Percentiles rank a stretch among this genome's conserved stretches.
phyloP scores from a whole-genome alignment of 2,797 vertebrate species.

The Myotis pilosus region DNA sequence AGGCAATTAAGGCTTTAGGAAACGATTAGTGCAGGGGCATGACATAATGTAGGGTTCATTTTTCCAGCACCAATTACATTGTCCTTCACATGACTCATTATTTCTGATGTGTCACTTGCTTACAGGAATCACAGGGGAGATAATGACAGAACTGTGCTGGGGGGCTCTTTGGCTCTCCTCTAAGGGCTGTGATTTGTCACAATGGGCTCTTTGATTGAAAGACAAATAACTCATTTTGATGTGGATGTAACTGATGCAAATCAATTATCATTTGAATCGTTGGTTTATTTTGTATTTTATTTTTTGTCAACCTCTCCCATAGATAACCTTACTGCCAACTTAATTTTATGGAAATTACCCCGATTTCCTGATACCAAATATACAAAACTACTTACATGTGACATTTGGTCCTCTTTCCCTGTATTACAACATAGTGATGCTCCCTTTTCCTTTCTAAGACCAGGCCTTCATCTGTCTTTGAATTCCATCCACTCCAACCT shows the following conservation, averaged over 20 bases:
- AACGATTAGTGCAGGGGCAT: background rate
- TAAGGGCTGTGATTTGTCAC: conserved; percentile 35
- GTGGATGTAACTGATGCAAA: background rate
- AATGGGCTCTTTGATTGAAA: conserved; percentile 66
- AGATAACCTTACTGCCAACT: background rate
- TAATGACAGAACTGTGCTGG: conserved; percentile 13
- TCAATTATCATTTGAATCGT: conserved; percentile 39
- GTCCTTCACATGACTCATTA: conserved; percentile 53
- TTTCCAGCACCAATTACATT: background rate
- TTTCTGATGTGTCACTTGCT: conserved; percentile 57
- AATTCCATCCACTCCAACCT: background rate
- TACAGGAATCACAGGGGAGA: conserved; percentile 33
- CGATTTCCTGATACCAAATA: background rate
- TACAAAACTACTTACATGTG: background rate
- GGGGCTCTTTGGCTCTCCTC: conserved; percentile 4
- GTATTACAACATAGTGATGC: background rate
- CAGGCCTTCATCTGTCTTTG: background rate
- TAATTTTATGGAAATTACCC: conserved; percentile 34
- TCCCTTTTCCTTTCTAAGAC: background rate
- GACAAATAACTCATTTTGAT: conserved; percentile 34
- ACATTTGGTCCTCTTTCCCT: background rate
- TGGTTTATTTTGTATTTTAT: conserved; percentile 51
- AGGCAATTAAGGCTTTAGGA: conserved; percentile 41
- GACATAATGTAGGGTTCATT: background rate
- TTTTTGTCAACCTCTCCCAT: background rate